Base-by-base conservation (phyloP, 2,888 invertebrate genomes). In the Lasioglossum malachurum region DNA sequence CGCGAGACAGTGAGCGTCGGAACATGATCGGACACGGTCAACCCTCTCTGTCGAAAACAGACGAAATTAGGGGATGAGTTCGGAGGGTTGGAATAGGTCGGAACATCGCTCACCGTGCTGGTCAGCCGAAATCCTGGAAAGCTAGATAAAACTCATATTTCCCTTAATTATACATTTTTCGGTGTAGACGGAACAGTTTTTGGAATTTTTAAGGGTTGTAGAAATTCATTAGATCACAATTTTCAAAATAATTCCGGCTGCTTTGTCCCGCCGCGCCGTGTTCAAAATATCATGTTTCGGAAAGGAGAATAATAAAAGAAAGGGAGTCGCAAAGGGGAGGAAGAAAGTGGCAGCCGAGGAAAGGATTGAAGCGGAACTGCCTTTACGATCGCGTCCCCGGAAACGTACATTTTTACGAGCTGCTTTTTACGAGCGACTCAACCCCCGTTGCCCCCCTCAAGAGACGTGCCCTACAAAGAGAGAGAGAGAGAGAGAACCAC, bases 351-450 rank as follows among this genome's bases (percentile, higher is more conserved):
- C 31, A 73, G 19, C 7, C 46, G 49, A 49, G 53, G 38, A 35
- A 83, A 84, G 69, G 73, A 76, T 88, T 82, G 64, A 80, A 82
- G 78, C 82, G 84, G 80, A 84, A 88, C 69, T 80, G 82, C 74
- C 88, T 89, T 89, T 89, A 89, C 80, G 84, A 87, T 84, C 84
- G 80, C 83, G 60, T 78, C 73, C 57, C 71, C 79, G 80, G 80
- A 82, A 85, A 71, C 75, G 75, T 79, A 86, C 78, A 85, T 77
- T 87, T 90, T 90, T 88, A 90, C 74, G 83, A 83, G 64, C 78
- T 77, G 31, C 74, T 82, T 85, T 89, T 88, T 88, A 88, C 81
- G 76, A 80, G 57, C 75, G 57, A 16, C 69, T 14, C 77, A 27
- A 14, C 67, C n/a, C 14, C 69, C 69, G 31, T 35, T 7, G 1